Conservation (phyloP, 2,113 vertebrate species). For the Ailuropoda melanoleuca region DNA sequence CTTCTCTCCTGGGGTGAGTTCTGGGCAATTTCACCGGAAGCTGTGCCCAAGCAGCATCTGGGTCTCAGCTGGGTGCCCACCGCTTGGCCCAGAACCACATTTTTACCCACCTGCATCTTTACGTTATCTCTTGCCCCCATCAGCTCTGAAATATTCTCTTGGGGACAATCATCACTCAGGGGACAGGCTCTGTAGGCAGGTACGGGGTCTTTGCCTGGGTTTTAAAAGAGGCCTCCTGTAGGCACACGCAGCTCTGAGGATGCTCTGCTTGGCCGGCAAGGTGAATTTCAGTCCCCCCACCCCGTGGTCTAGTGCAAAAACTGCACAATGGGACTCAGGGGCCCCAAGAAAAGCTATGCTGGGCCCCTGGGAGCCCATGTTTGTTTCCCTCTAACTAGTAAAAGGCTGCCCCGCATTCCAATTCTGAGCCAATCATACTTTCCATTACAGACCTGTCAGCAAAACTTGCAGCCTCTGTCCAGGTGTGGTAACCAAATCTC, state of each 20-base stretch:
- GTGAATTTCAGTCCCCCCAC: background rate
- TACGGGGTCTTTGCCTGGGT: background rate
- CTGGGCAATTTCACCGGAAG: background rate
- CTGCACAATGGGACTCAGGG: background rate
- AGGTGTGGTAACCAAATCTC: background rate
- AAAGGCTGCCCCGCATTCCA: background rate
- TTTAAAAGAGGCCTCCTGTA: background rate
- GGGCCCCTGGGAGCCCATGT: too few relatives aligned
- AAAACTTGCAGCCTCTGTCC: background rate
- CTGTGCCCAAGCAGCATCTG: background rate
- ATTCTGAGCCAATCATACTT: background rate
- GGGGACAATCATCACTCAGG: background rate
- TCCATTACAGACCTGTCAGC: background rate
- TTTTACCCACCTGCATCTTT: background rate
- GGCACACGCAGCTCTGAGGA: background rate
- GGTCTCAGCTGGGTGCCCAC: background rate
- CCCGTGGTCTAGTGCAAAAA: too few relatives aligned
- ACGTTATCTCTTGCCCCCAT: background rate
- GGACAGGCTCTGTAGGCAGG: background rate
- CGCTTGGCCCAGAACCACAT: background rate
- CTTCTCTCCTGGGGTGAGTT: background rate
- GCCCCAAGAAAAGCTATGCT: too few relatives aligned
- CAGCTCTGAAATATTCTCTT: background rate
- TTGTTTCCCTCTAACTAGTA: background rate
- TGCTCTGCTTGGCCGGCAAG: background rate